Evolutionary conservation across 2,797 vertebrate genomes (phyloP).

Genomic region (Anguilla megastoma): DNA sequence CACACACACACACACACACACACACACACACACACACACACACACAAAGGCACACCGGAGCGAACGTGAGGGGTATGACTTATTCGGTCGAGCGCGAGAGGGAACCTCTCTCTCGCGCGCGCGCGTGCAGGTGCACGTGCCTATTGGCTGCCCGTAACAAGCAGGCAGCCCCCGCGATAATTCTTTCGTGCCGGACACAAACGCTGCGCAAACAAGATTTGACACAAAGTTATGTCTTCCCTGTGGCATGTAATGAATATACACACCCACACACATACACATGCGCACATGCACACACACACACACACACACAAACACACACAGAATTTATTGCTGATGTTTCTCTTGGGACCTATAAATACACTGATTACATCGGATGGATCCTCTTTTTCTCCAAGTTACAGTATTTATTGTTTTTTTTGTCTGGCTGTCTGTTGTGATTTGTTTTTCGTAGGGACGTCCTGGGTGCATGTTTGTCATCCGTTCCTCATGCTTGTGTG

Average conservation of each 20-base stretch:
- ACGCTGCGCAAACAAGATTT: slow-evolving; percentile 19
- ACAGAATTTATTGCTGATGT: not conserved
- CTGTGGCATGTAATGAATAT: not conserved
- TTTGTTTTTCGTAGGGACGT: not conserved
- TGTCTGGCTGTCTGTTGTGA: not conserved
- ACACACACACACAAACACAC: not conserved
- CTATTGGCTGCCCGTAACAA: not conserved
- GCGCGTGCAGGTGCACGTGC: not conserved
- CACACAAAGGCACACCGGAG: not conserved
- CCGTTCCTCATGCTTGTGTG: not conserved
- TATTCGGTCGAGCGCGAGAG: not conserved
- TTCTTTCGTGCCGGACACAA: not conserved
- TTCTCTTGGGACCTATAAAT: not conserved
- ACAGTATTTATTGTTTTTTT: not conserved
- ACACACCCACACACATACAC: not conserved
- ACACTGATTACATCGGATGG: not conserved
- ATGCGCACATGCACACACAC: not conserved
- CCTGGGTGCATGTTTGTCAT: not conserved
- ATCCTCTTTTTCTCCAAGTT: not conserved
- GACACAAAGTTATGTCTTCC: slow-evolving; percentile 56
- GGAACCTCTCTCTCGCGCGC: not conserved
- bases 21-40: not conserved
- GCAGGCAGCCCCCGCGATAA: not conserved
- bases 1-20: not conserved
- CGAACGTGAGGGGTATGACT: not conserved